Conservation (phyloP, 2,888 invertebrate species). For the Falcaria lacertinaria region DNA sequence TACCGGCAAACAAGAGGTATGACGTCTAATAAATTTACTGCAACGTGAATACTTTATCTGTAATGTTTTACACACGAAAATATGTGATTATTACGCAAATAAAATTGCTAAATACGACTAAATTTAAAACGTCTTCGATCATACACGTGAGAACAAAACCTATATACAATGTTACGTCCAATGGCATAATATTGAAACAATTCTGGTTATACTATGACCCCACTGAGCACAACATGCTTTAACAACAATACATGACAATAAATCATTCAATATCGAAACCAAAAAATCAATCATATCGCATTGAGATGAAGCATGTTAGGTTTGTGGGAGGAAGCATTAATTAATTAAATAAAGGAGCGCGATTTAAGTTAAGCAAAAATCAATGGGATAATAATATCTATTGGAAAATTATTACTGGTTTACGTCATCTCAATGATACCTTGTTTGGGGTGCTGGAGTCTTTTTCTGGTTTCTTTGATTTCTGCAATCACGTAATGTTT, state of each 20-base stretch:
- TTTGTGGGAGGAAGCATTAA: conserved; percentile 28
- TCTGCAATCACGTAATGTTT: conserved; percentile 80
- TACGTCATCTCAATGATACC: conserved; percentile 78
- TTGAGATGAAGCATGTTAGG: conserved; percentile 49
- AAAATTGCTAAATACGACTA: conserved; percentile 7
- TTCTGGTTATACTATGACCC: conserved; percentile 43
- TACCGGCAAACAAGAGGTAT: conserved; percentile 65
- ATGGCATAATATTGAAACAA: neutral
- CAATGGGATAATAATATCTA: conserved; percentile 20
- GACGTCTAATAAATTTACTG: conserved; percentile 66
- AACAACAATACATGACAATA: conserved; percentile 23
- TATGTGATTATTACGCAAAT: conserved; percentile 13
- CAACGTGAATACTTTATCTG: conserved; percentile 71
- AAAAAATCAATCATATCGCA: conserved; percentile 37
- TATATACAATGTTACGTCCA: neutral
- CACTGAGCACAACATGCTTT: conserved; percentile 42
- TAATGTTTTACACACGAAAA: conserved; percentile 34
- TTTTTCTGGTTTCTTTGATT: conserved; percentile 89
- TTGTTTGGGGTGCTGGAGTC: conserved; percentile 84
- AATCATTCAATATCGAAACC: conserved; percentile 27
- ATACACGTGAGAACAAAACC: neutral
- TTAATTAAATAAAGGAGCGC: conserved; percentile 23
- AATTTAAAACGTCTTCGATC: conserved; percentile 9
- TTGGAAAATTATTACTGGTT: conserved; percentile 22
- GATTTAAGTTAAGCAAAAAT: conserved; percentile 26